A percentile compares a stretch with the other conserved stretches of the same genome.
These are phyloP conservation scores for Drosophila lini DNA, from an alignment of 1,140 invertebrate genomes.

Conservation along the genomic window DNA sequence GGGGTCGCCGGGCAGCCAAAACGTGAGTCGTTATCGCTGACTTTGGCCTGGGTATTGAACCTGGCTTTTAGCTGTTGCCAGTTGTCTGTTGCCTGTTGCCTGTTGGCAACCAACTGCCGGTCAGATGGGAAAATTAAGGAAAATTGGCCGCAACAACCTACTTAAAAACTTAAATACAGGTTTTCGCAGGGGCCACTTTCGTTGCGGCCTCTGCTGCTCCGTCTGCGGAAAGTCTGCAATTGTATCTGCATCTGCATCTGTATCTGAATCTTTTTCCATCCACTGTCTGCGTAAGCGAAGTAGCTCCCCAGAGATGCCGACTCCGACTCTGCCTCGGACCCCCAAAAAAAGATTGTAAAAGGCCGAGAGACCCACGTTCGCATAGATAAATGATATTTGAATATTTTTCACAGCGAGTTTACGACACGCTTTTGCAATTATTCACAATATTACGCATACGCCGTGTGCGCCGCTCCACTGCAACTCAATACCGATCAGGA, in stretches of 20 bases:
- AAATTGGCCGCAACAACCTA: constrained; percentile 60
- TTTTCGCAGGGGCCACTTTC: constrained; percentile 63
- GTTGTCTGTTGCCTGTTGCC: constrained; percentile 29
- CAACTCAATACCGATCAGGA: constrained; percentile 65
- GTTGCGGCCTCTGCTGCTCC: constrained; percentile 35
- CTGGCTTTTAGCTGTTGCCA: constrained; percentile 27
- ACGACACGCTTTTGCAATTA: constrained; percentile 76
- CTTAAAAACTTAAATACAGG: constrained; percentile 69
- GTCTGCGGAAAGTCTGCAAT: constrained; percentile 41
- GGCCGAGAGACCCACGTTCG: constrained; percentile 23
- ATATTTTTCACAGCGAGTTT: constrained; percentile 54
- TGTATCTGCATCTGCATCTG: constrained; percentile 23
- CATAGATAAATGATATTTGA: constrained; percentile 62
- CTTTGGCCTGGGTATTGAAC: constrained; percentile 69
- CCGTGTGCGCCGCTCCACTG: constrained; percentile 29
- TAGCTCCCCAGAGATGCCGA: constrained; percentile 25
- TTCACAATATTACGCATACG: constrained; percentile 78
- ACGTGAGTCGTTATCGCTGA: constrained; percentile 61
- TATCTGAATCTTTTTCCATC: constrained; percentile 14
- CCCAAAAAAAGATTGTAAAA: constrained; percentile 31
- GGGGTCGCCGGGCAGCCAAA: constrained; percentile 50
- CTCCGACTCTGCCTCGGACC: background rate
- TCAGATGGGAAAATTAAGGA: constrained; percentile 52
- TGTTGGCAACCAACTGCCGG: constrained; percentile 45
- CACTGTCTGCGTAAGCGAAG: constrained; percentile 57